Evolutionary conservation across 1,140 invertebrate species (phyloP).

Genomic region (Bathynomus jamesi): DNA sequence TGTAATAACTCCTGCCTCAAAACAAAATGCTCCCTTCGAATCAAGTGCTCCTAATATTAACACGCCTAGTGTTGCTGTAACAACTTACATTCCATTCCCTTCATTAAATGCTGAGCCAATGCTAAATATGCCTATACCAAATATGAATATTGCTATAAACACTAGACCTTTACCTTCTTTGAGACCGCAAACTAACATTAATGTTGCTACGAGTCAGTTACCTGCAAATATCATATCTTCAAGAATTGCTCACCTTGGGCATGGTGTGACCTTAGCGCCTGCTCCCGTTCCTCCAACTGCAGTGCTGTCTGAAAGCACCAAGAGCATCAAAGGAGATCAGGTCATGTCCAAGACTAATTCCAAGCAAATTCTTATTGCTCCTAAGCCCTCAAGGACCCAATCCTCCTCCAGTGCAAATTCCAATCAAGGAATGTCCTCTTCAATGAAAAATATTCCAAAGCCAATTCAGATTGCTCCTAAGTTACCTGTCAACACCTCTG

Average conservation of each 20-base stretch:
- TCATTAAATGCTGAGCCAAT: background rate
- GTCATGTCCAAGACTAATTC: constrained; percentile 13
- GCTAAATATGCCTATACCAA: background rate
- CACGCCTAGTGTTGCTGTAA: background rate
- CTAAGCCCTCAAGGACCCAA: constrained; percentile 23
- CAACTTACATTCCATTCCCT: background rate
- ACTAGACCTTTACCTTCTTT: background rate
- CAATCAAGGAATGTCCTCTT: constrained; percentile 13
- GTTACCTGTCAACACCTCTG: constrained; percentile 13
- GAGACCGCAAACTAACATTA: background rate
- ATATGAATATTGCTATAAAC: background rate
- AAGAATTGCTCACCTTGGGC: background rate
- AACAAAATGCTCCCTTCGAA: background rate
- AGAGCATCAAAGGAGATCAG: constrained; percentile 11
- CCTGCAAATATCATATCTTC: constrained; percentile 6
- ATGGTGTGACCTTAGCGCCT: background rate
- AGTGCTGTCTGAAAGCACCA: constrained; percentile 7
- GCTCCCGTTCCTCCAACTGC: constrained; percentile 16
- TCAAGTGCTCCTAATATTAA: background rate
- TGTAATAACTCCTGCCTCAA: constrained; percentile 8
- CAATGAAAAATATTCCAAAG: constrained; percentile 22
- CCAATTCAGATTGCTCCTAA: constrained; percentile 37
- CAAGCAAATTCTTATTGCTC: constrained; percentile 33
- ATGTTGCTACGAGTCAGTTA: constrained; percentile 3
- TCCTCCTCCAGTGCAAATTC: constrained; percentile 1